Evolutionary conservation across 92 coral and sea anemone genomes (phyloP), one percentile per base, ranked within the genome.

Genomic region (Phenganax marumi): DNA sequence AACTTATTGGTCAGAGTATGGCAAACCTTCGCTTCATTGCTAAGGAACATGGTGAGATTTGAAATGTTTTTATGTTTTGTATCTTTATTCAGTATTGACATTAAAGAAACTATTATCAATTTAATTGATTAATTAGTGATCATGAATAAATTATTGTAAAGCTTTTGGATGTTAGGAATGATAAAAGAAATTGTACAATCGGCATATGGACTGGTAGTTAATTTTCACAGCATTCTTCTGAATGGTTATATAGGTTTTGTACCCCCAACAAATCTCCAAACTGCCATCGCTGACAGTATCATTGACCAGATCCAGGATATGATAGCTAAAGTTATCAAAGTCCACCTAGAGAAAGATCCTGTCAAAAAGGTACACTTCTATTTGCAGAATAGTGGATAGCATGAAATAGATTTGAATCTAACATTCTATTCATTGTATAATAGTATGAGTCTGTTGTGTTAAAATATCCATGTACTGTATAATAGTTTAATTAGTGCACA

Each of bases 11-110:
- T 43, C 81, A 86, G 24, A 79, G 85, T 26, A 70, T 81, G 65
- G 18, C 81, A 17, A 86, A 81, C 14, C 75, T 86, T 18, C 86
- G 89, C 12, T 86, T 69, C 50, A 73, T 86, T 26, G 87, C 89
- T 17, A 86, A 73, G 46, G 70, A 83, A 51, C 61, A 72, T 63
- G 89, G 89, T 86, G 62, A 26, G 81, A 16, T 19, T 56, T 56
- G 17, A 33, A 33, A 33, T 33, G 43, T 33, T 33, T 33, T 33
- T 5, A 33, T 33, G 0, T 33, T 33, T 33, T 33, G 43, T 33
- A 33, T 33, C 6, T 18, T 56, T 56, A 56, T 13, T 56, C 63
- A 56, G 17, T 19, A 19, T 56, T 13, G 63, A 56, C 63, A 56
- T 13, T 56, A 13, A n/a, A n/a, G n/a, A n/a, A 56, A 19, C 16